These are phyloP conservation scores for Azorinus chamasolen DNA, from an alignment of 2,888 invertebrate species.

Conservation along the genomic window DNA sequence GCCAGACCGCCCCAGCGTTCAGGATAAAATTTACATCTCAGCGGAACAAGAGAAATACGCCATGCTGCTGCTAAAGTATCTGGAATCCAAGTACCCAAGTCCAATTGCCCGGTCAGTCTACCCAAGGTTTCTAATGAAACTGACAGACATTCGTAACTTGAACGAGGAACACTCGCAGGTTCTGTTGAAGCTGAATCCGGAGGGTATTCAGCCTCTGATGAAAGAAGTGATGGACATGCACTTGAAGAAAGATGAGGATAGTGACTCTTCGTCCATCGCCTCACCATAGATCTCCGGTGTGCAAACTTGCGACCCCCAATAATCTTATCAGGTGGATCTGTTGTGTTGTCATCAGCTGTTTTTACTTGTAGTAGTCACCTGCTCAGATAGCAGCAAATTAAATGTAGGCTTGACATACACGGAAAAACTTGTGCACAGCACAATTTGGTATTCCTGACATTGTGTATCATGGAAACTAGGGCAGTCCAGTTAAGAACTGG, in stretches of 20 bases:
- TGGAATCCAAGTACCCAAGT: constrained; percentile 83
- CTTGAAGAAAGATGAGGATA: constrained; percentile 66
- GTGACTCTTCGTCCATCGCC: constrained; percentile 48
- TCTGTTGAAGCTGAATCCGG: constrained; percentile 97
- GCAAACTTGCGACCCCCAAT: no score
- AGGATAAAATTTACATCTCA: constrained; percentile 86
- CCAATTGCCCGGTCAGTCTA: constrained; percentile 81
- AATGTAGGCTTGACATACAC: no score
- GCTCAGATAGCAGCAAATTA: no score
- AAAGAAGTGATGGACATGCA: constrained; percentile 97
- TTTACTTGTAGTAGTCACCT: no score
- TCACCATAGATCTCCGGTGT: constrained; percentile 47
- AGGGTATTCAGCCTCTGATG: constrained; percentile 95
- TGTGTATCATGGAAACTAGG: no score
- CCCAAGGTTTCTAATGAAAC: constrained; percentile 92
- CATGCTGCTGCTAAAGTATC: constrained; percentile 83
- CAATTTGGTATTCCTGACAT: no score
- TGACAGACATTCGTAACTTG: constrained; percentile 95
- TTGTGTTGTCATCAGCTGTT: no score
- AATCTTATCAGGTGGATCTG: no score
- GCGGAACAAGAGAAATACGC: constrained; percentile 86
- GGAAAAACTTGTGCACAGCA: no score
- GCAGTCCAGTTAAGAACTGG: no score
- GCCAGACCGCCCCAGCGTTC: constrained; percentile 91
- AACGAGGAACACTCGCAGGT: constrained; percentile 97